Percentiles rank a stretch among this genome's conserved stretches.
phyloP scores from a whole-genome alignment of 2,797 vertebrate species.

The Gadopsis bispinosus region DNA sequence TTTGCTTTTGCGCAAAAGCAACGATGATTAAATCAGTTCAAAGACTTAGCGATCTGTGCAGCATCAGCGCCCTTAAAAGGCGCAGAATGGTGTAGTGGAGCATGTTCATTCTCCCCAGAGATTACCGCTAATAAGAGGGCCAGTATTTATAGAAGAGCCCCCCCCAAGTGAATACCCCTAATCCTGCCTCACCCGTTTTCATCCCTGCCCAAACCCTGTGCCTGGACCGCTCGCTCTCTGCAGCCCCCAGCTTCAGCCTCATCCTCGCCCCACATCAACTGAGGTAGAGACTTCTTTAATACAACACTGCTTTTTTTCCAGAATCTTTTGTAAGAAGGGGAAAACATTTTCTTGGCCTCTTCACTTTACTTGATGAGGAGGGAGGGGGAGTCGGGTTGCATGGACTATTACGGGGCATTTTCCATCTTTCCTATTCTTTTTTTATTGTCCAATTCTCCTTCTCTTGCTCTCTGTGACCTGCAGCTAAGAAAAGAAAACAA shows the following conservation, averaged over 20 bases:
- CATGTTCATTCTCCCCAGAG: slow-evolving; percentile 80
- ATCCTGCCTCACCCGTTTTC: slow-evolving; percentile 78
- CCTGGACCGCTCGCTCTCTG: slow-evolving; percentile 50
- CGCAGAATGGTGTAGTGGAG: slow-evolving; percentile 75
- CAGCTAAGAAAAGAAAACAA: slow-evolving; percentile 68
- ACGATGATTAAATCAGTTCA: slow-evolving; percentile 35
- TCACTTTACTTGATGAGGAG: slow-evolving; percentile 29
- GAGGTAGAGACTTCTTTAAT: slow-evolving; percentile 57
- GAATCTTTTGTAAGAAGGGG: slow-evolving; percentile 26
- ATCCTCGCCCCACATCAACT: slow-evolving; percentile 46
- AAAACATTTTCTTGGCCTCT: slow-evolving; percentile 21
- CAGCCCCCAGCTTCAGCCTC: slow-evolving; percentile 56
- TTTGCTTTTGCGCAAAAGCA: slow-evolving; percentile 12
- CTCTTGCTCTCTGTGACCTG: slow-evolving; percentile 63
- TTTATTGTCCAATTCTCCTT: slow-evolving; percentile 39
- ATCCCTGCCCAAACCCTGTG: slow-evolving; percentile 60
- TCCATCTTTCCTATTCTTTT: slow-evolving; percentile 32
- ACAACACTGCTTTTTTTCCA: slow-evolving; percentile 25
- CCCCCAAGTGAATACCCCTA: slow-evolving; percentile 77
- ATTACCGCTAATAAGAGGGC: slow-evolving; percentile 83
- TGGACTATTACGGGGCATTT: slow-evolving; percentile 36
- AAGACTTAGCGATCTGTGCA: slow-evolving; percentile 41
- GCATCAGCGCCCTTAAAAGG: slow-evolving; percentile 85
- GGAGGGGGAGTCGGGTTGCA: slow-evolving; percentile 25
- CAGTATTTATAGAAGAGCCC: slow-evolving; percentile 88